Percentiles rank a stretch among this genome's conserved stretches.
Evolutionary conservation across 2,113 vertebrate species (phyloP).

Genomic region (Nerophis lumbriciformis): DNA sequence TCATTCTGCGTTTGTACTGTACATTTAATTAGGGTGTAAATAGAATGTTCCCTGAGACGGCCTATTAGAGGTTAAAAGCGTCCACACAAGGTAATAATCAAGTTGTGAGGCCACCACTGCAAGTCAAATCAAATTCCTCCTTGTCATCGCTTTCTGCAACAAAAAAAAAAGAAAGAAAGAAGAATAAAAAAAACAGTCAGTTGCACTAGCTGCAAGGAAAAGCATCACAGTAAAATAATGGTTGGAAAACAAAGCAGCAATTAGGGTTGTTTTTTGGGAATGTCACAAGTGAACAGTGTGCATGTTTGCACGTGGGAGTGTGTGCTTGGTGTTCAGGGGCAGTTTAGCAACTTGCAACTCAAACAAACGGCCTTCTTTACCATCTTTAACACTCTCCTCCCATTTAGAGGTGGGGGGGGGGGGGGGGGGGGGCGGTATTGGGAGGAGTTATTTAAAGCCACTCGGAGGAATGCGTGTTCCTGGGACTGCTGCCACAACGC

Average conservation of each 20-base stretch:
- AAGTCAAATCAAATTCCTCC: constrained; percentile 24
- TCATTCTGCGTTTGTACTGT: too few species aligned
- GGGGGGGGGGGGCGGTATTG: constrained; percentile 19
- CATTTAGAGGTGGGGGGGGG: constrained; percentile 43
- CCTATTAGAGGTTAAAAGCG: too few species aligned
- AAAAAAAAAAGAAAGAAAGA: constrained; percentile 4
- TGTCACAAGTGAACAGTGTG: constrained; percentile 34
- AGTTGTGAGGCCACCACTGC: background rate
- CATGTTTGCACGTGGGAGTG: constrained; percentile 27
- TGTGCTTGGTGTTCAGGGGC: constrained; percentile 23
- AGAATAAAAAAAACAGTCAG: background rate
- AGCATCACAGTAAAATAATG: constrained; percentile 16
- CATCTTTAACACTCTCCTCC: constrained; percentile 67
- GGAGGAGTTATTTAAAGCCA: constrained; percentile 68
- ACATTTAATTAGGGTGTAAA: too few species aligned
- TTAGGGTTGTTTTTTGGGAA: constrained; percentile 44
- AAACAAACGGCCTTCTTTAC: constrained; percentile 64
- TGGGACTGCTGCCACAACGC: constrained; percentile 41
- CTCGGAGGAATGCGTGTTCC: constrained; percentile 56
- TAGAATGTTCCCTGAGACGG: too few species aligned
- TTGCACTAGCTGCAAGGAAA: background rate
- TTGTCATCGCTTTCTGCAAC: constrained; percentile 20
- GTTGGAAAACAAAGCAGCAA: constrained; percentile 54
- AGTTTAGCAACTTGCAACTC: constrained; percentile 40
- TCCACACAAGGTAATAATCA: too few species aligned